Conservation (phyloP, 2,797 vertebrate genomes). For the Silurus lanzhouensis region DNA sequence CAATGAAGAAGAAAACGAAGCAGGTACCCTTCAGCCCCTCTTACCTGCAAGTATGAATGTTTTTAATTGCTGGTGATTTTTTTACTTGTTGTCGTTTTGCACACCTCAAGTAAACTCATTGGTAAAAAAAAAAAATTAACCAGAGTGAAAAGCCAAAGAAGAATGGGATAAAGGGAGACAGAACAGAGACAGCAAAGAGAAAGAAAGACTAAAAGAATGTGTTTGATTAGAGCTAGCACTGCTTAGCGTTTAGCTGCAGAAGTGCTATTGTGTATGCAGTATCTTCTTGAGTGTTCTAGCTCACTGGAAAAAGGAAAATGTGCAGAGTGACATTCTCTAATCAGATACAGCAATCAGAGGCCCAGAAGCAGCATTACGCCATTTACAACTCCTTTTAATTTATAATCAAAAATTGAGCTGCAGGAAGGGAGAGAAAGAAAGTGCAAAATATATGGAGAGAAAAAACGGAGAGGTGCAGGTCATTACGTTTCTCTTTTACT, state of each 20-base stretch:
- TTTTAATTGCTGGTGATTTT: constrained; percentile 77
- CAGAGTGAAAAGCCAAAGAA: constrained; percentile 65
- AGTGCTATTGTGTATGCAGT: constrained; percentile 75
- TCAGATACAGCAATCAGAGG: constrained; percentile 99
- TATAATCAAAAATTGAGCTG: constrained; percentile 87
- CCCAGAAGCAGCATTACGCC: constrained; percentile 90
- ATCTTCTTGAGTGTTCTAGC: constrained; percentile 66
- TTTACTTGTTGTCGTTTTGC: constrained; percentile 73
- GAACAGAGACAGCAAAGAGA: constrained; percentile 31
- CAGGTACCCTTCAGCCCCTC: constrained; percentile 22
- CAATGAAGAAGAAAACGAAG: constrained; percentile 44
- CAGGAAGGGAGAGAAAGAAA: constrained; percentile 67
- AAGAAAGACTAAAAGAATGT: constrained; percentile 74
- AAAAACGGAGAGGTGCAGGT: constrained; percentile 73
- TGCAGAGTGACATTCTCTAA: constrained; percentile 98
- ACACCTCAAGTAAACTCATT: constrained; percentile 67
- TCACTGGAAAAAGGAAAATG: constrained; percentile 76
- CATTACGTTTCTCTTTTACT: constrained; percentile 95
- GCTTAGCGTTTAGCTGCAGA: constrained; percentile 69
- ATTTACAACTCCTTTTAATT: constrained; percentile 98
- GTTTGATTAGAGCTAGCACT: constrained; percentile 75
- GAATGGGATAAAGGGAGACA: constrained; percentile 58
- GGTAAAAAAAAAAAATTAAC: constrained; percentile 42
- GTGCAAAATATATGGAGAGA: constrained; percentile 43
- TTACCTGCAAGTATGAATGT: constrained; percentile 73